Evolutionary conservation across 2,113 vertebrate genomes (phyloP).

Genomic region (Thalassarche chlororhynchos): DNA sequence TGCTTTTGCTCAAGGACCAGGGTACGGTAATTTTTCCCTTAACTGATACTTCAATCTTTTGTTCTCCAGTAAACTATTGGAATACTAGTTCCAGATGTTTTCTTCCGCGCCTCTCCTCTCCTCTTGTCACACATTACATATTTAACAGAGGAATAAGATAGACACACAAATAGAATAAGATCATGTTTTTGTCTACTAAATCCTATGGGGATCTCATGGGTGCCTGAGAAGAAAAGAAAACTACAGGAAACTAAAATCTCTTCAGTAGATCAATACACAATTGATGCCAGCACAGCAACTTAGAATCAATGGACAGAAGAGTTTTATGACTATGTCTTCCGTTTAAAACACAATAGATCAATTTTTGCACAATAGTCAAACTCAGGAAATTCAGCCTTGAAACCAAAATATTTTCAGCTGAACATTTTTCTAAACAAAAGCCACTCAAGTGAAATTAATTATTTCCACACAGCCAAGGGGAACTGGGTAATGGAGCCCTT

Average conservation of each 20-base stretch:
- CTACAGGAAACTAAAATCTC: background rate
- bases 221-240: background rate
- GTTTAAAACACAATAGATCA: background rate
- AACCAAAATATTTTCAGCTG: background rate
- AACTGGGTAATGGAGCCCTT: background rate
- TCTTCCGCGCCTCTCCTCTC: background rate
- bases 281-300: background rate
- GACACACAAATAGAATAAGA: background rate
- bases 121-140: background rate
- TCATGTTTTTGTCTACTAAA: background rate
- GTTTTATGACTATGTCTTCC: background rate
- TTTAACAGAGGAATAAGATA: background rate
- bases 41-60: background rate
- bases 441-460: background rate
- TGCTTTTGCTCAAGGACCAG: too few species aligned
- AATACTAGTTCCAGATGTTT: background rate
- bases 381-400: background rate
- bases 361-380: background rate
- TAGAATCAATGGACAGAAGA: background rate
- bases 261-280: background rate
- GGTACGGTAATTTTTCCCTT: background rate
- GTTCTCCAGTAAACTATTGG: background rate
- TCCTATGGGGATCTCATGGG: background rate
- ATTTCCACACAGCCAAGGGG: background rate
- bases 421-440: slow-evolving; percentile 20